Conservation (phyloP, 2,888 invertebrate genomes). For the Cryptocephalus moraei region DNA sequence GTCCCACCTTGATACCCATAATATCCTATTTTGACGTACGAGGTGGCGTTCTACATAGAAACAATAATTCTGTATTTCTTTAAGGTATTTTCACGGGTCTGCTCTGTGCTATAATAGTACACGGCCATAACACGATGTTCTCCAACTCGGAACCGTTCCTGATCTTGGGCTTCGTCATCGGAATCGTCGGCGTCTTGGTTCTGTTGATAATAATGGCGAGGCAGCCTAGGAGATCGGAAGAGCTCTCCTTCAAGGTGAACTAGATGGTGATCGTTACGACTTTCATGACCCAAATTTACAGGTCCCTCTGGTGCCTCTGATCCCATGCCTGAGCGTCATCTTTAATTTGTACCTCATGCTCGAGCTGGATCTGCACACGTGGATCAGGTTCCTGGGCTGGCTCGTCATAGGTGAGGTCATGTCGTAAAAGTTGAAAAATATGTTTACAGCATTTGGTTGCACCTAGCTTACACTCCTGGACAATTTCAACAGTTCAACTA, state of each 20-base stretch:
- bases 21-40: neutral
- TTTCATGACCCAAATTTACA: conserved; percentile 27
- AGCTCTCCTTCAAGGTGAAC: conserved; percentile 62
- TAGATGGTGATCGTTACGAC: too few species aligned
- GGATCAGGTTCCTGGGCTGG: conserved; percentile 85
- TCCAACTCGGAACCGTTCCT: conserved; percentile 30
- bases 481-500: neutral
- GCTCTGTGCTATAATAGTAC: conserved; percentile 42
- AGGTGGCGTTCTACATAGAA: too few species aligned
- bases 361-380: conserved; percentile 73
- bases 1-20: conserved; percentile 13
- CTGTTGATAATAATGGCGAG: conserved; percentile 54
- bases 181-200: conserved; percentile 38
- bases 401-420: conserved; percentile 56
- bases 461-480: too few species aligned
- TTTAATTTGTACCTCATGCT: conserved; percentile 88
- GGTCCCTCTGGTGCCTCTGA: conserved; percentile 78
- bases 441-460: too few species aligned
- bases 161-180: conserved; percentile 32
- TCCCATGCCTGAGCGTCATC: conserved; percentile 76
- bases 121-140: conserved; percentile 28
- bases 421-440: too few species aligned
- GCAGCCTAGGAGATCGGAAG: conserved; percentile 53
- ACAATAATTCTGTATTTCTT: conserved; percentile 9
- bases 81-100: conserved; percentile 46